Percentiles rank a stretch among this genome's conserved stretches.
These are phyloP conservation scores for Parnassius smintheus DNA, from an alignment of 2,888 invertebrate species.

Conservation along the genomic window DNA sequence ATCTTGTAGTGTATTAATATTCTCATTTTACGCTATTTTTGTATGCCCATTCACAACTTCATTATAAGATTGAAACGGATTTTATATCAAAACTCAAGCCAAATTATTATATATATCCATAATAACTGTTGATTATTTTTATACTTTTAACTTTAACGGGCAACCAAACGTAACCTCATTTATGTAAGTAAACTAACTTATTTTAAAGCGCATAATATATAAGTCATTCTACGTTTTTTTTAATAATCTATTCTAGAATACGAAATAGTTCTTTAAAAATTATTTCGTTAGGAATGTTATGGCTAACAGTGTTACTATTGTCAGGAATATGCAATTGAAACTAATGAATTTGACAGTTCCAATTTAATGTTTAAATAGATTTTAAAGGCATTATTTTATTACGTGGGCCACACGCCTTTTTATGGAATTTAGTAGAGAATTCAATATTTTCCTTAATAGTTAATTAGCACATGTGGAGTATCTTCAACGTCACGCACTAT, in stretches of 20 bases:
- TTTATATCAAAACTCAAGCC: neutral
- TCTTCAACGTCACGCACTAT: slow-evolving; percentile 32
- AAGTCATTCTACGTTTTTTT: too few relatives aligned
- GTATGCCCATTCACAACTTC: too few relatives aligned
- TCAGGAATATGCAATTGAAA: slow-evolving; percentile 32
- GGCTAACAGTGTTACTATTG: slow-evolving; percentile 32
- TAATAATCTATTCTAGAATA: neutral
- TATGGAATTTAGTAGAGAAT: slow-evolving; percentile 47
- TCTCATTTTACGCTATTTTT: too few relatives aligned
- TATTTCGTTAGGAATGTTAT: slow-evolving; percentile 13
- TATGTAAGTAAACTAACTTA: slow-evolving; percentile 13
- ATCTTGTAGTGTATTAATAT: too few relatives aligned
- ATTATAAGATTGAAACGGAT: slow-evolving; percentile 3
- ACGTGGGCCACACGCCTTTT: slow-evolving; percentile 36
- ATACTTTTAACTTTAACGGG: slow-evolving; percentile 12
- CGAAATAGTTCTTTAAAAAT: slow-evolving; percentile 6
- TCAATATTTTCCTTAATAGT: slow-evolving; percentile 65
- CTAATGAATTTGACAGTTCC: slow-evolving; percentile 38
- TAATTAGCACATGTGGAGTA: slow-evolving; percentile 42
- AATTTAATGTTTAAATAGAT: slow-evolving; percentile 36
- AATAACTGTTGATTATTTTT: neutral
- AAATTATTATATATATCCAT: slow-evolving; percentile 4
- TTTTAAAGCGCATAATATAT: neutral
- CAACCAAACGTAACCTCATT: slow-evolving; percentile 26
- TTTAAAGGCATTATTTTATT: slow-evolving; percentile 67